phyloP scores from a whole-genome alignment of 2,797 vertebrate species.

The Hippocampus kuda region DNA sequence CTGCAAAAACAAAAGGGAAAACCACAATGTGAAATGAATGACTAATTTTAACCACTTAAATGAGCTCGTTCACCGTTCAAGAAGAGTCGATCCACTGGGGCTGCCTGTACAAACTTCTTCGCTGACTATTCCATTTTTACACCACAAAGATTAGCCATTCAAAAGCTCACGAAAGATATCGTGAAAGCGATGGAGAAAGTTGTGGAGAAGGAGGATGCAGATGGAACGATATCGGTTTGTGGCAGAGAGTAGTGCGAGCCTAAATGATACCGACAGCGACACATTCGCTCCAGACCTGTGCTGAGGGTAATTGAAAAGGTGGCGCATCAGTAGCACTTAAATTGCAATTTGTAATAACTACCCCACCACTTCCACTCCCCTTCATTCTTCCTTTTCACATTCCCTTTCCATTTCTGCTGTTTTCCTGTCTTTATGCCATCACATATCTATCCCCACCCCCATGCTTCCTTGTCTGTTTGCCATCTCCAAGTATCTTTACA shows the following conservation, averaged over 20 bases:
- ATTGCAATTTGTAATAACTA: slow-evolving; percentile 47
- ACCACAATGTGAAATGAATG: background rate
- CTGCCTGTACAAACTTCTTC: background rate
- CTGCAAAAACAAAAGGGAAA: background rate
- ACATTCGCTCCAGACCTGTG: slow-evolving; percentile 66
- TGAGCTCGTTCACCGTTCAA: background rate
- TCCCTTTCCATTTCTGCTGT: slow-evolving; percentile 9
- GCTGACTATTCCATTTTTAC: background rate
- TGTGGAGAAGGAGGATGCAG: slow-evolving; percentile 29
- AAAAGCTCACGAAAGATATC: slow-evolving; percentile 41
- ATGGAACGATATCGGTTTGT: slow-evolving; percentile 31
- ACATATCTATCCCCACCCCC: slow-evolving; percentile 18
- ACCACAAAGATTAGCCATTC: slow-evolving; percentile 15
- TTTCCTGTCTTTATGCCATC: slow-evolving; percentile 2
- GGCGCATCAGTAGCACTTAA: slow-evolving; percentile 62
- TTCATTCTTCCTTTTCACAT: background rate
- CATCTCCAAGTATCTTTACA: slow-evolving; percentile 14
- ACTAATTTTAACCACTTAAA: background rate
- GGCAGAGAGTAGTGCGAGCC: slow-evolving; percentile 36
- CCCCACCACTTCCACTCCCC: background rate
- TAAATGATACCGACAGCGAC: slow-evolving; percentile 68
- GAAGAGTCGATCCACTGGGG: too few species aligned
- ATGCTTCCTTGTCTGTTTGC: slow-evolving; percentile 10
- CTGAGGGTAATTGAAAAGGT: slow-evolving; percentile 73
- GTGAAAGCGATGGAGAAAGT: slow-evolving; percentile 7